phyloP scores from a whole-genome alignment of 35 echinoderm and acorn worm genomes.

The Ptychodera flava region DNA sequence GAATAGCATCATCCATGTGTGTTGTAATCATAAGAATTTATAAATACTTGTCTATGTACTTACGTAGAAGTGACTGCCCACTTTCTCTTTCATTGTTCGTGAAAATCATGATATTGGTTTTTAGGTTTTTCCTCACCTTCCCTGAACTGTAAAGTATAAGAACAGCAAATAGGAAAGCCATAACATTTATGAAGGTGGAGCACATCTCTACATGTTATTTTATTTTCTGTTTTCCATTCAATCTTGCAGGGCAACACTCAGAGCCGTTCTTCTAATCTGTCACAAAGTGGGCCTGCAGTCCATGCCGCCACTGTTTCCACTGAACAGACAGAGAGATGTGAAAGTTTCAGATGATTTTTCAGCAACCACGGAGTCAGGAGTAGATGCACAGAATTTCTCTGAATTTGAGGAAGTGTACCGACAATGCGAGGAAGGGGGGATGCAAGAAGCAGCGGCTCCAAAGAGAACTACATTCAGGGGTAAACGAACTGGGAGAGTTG shows the following conservation, averaged over 20 bases:
- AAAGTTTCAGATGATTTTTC: background rate
- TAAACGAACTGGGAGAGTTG: conserved; percentile 67
- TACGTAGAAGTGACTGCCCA: too few species aligned
- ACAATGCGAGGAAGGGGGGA: background rate
- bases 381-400: background rate
- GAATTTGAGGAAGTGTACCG: background rate
- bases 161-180: too few species aligned
- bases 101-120: too few species aligned
- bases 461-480: conserved; percentile 50
- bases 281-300: conserved; percentile 63
- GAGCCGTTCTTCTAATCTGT: conserved; percentile 52
- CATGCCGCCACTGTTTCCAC: conserved; percentile 35
- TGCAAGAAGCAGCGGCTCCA: background rate
- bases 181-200: too few species aligned
- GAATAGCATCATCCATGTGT: too few species aligned
- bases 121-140: too few species aligned
- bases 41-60: too few species aligned
- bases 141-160: too few species aligned
- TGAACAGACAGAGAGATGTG: conserved; percentile 37
- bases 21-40: too few species aligned
- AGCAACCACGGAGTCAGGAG: background rate
- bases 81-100: too few species aligned
- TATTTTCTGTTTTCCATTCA: background rate
- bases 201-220: too few species aligned
- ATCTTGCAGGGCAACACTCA: conserved; percentile 48